These are phyloP conservation scores for Remorina albescens DNA, from an alignment of 2,797 vertebrate species.

Conservation along the genomic window DNA sequence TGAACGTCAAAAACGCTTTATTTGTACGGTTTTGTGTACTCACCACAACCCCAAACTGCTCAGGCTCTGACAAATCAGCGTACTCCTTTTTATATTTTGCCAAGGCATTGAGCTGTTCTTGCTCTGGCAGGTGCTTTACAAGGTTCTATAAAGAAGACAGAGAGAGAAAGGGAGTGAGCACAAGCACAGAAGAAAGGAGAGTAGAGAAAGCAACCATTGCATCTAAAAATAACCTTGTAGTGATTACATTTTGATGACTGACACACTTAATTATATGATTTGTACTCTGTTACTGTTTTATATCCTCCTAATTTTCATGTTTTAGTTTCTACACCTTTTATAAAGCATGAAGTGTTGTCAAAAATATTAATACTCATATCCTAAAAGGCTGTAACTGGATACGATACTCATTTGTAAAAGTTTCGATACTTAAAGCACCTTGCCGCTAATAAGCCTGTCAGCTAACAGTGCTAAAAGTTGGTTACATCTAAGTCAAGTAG, in stretches of 20 bases:
- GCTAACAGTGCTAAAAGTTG: too few species aligned
- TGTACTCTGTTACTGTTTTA: not conserved
- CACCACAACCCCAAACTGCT: conserved; percentile 97
- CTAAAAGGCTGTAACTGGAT: too few species aligned
- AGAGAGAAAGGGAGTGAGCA: conserved; percentile 12
- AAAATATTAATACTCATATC: too few species aligned
- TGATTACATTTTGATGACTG: not conserved
- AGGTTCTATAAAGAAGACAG: conserved; percentile 88
- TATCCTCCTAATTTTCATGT: not conserved
- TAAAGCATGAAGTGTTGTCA: too few species aligned
- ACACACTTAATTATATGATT: conserved; percentile 1
- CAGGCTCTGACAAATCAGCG: conserved; percentile 91
- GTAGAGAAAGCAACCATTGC: not conserved
- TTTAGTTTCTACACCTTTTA: not conserved
- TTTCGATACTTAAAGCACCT: too few species aligned
- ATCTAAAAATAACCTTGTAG: not conserved
- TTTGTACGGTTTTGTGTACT: conserved; percentile 74
- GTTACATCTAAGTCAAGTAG: too few species aligned
- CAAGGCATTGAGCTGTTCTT: conserved; percentile 91
- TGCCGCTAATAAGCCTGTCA: too few species aligned
- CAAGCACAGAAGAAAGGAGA: not conserved
- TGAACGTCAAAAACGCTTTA: too few species aligned
- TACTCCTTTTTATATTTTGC: conserved; percentile 91
- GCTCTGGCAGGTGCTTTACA: conserved; percentile 95
- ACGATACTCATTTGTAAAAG: too few species aligned